Conservation (phyloP, 2,113 vertebrate species). For the Nothoprocta perdicaria region DNA sequence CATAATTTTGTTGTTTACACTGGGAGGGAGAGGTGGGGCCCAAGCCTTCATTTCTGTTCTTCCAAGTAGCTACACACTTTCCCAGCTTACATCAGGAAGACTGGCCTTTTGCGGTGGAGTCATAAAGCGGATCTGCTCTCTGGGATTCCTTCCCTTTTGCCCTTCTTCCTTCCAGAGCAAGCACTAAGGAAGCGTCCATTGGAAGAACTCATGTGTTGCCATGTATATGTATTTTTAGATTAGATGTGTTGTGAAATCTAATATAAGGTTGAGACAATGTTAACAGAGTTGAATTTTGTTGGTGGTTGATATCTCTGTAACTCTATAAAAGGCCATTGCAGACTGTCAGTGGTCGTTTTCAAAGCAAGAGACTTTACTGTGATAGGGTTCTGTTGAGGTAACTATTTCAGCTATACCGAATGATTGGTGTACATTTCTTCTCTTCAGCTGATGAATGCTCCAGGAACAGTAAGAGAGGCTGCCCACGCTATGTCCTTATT, state of each 20-base stretch:
- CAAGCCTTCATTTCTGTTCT: not conserved
- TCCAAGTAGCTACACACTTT: not conserved
- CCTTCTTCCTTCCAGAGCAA: not conserved
- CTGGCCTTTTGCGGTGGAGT: not conserved
- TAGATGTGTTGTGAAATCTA: slow-evolving; percentile 3
- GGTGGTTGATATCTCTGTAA: not conserved
- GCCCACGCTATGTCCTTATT: not conserved
- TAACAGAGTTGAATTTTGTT: not conserved
- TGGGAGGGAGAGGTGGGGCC: not conserved
- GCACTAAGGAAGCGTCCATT: not conserved
- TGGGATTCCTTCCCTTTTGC: not conserved
- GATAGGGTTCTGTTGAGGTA: slow-evolving; percentile 1
- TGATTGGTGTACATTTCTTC: not conserved
- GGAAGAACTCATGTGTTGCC: not conserved
- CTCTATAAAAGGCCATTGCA: not conserved
- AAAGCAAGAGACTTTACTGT: not conserved
- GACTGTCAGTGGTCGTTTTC: not conserved
- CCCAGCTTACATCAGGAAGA: not conserved
- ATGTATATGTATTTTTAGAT: not conserved
- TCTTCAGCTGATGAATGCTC: not conserved
- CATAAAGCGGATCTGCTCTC: not conserved
- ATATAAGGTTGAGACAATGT: not conserved
- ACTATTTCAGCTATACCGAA: not conserved
- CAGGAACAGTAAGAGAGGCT: not conserved
- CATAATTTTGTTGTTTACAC: not conserved